These are phyloP conservation scores for Chalcosyrphus nemorum DNA, from an alignment of 2,888 invertebrate genomes.

Conservation along the genomic window DNA sequence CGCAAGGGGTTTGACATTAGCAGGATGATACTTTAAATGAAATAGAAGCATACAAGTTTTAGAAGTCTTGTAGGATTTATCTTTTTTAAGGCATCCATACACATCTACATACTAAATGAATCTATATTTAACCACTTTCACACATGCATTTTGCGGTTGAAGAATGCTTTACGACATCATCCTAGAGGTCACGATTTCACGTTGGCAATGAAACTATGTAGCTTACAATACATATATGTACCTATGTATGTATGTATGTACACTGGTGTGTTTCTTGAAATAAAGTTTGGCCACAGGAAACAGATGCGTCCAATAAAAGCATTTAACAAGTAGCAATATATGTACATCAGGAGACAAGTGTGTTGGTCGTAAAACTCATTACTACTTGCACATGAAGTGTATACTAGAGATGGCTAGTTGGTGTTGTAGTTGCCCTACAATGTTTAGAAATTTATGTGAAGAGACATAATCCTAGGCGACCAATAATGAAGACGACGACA, in stretches of 20 bases:
- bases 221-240: not conserved
- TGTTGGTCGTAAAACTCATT: constrained; percentile 53
- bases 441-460: constrained; percentile 58
- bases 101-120: not conserved
- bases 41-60: not conserved
- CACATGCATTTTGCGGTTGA: constrained; percentile 7
- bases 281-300: constrained; percentile 29
- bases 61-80: not conserved
- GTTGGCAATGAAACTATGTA: constrained; percentile 37
- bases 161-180: constrained; percentile 27
- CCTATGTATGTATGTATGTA: not conserved
- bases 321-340: constrained; percentile 44
- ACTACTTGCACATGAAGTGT: constrained; percentile 14
- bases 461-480: constrained; percentile 43
- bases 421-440: constrained; percentile 26
- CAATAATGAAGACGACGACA: constrained; percentile 25
- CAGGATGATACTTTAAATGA: constrained; percentile 5
- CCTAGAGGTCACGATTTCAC: constrained; percentile 23
- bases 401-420: constrained; percentile 26
- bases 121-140: constrained; percentile 7
- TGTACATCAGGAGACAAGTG: constrained; percentile 29
- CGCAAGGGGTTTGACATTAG: constrained; percentile 18
- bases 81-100: not conserved
- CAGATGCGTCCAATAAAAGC: constrained; percentile 53
- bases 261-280: too few relatives aligned